Percentiles rank a stretch among this genome's conserved stretches.
These are phyloP conservation scores for Uria lomvia DNA, from an alignment of 2,113 vertebrate species.

Conservation along the genomic window DNA sequence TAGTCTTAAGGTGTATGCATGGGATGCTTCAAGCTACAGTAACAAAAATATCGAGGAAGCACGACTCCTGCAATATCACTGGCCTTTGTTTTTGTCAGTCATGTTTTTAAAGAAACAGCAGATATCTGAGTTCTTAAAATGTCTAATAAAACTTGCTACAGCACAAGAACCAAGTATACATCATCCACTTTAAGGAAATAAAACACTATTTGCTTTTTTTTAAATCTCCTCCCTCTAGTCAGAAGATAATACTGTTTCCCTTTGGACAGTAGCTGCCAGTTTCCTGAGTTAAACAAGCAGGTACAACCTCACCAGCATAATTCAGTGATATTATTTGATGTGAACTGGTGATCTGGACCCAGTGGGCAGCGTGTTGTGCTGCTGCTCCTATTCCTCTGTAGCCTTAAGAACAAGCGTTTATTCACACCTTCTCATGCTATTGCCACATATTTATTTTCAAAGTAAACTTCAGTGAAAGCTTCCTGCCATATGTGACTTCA, in stretches of 20 bases:
- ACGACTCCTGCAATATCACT: not conserved
- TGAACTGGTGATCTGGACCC: not conserved
- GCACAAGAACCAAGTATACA: not conserved
- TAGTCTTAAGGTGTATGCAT: not conserved
- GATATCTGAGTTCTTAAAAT: not conserved
- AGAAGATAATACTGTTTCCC: not conserved
- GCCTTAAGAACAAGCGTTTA: not conserved
- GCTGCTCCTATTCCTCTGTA: not conserved
- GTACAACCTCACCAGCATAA: not conserved
- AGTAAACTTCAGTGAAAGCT: not conserved
- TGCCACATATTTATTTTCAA: not conserved
- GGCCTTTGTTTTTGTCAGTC: not conserved
- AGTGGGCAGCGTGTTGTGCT: not conserved
- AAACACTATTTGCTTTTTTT: fast-evolving
- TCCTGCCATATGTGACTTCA: not conserved
- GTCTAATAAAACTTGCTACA: not conserved
- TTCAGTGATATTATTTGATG: not conserved
- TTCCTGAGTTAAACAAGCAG: not conserved
- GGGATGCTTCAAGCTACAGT: not conserved
- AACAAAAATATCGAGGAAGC: not conserved
- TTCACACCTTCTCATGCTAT: not conserved
- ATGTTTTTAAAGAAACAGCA: not conserved
- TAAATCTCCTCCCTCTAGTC: not conserved
- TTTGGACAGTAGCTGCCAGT: not conserved
- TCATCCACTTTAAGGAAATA: not conserved